Evolutionary conservation across 2,113 vertebrate species (phyloP), one percentile per base, ranked within the genome.

Genomic region (Nesogale talazaci): DNA sequence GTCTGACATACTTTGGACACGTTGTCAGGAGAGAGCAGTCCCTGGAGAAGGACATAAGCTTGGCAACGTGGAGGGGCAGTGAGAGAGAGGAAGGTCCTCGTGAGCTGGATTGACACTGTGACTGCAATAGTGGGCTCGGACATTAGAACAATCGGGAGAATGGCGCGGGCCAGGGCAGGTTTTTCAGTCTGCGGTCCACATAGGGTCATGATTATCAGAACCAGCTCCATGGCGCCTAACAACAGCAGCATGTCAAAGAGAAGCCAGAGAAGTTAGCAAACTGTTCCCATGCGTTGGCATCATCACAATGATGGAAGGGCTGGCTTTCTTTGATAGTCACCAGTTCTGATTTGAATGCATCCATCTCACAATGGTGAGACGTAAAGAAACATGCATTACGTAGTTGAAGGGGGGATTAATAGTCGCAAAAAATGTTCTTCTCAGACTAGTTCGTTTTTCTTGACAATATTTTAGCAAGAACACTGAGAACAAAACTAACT

Each of bases 331-430:
- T 34, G n/a, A 8, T 70, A n/a, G 17, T 34, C 72, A 40, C 72
- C 29, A 80, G 4, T 7, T 80, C 27, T 70, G 27, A 40, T 56
- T 29, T 76, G n/a, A 86, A 63, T 52, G 36, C 52, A 17, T 40
- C 74, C 78, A 42, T 74, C 23, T 90, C 46, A 52, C 23, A 96
- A 88, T 27, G 4, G 27, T 84, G 20, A 94, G 78, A 74, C 36
- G 11, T 57, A 85, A 56, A 88, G 34, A 90, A 86, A 86, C 4
- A n/a, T 9, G 40, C 70, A 7, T 79, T 81, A 70, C 40, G 1
- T 9, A 29, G 15, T 67, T 69, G 31, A 16, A 69, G 36, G 0
- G 14, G 59, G 63, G 25, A 27, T 77, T 81, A 65, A 92, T 52
- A 92, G 2, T 38, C 89, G 52, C 19, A 36, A 91, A 67, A 92